Percentiles rank a stretch among this genome's conserved stretches.
Conservation (phyloP, 2,113 vertebrate species). For the Anolis carolinensis region DNA sequence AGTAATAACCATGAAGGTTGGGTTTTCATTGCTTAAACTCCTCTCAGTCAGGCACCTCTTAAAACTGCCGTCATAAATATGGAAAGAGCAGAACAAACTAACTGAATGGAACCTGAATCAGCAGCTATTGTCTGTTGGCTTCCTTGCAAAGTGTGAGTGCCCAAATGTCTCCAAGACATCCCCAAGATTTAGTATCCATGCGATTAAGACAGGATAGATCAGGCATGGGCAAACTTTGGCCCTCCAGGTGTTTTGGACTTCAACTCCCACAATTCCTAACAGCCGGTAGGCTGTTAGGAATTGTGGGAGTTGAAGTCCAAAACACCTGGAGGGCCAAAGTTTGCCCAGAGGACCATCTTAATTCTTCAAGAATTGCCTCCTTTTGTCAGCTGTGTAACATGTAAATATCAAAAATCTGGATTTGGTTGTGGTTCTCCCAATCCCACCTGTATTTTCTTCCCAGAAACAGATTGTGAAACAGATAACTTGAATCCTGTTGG, state of each 20-base stretch:
- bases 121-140: background rate
- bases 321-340: no score
- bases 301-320: no score
- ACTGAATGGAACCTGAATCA: background rate
- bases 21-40: background rate
- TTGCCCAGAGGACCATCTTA: background rate
- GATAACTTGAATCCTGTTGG: no score
- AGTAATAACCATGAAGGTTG: background rate
- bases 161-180: background rate
- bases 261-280: no score
- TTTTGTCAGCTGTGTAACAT: background rate
- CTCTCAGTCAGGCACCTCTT: background rate
- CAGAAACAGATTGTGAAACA: no score
- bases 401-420: no score
- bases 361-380: background rate
- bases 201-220: background rate
- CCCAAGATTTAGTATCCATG: background rate
- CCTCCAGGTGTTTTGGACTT: no score
- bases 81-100: background rate
- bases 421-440: no score
- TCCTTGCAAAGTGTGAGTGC: background rate
- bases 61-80: background rate
- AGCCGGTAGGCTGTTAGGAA: no score
- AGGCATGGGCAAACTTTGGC: no score
- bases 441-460: no score